Evolutionary conservation across 1,140 invertebrate species (phyloP).

Genomic region (Rhopalosiphum padi): DNA sequence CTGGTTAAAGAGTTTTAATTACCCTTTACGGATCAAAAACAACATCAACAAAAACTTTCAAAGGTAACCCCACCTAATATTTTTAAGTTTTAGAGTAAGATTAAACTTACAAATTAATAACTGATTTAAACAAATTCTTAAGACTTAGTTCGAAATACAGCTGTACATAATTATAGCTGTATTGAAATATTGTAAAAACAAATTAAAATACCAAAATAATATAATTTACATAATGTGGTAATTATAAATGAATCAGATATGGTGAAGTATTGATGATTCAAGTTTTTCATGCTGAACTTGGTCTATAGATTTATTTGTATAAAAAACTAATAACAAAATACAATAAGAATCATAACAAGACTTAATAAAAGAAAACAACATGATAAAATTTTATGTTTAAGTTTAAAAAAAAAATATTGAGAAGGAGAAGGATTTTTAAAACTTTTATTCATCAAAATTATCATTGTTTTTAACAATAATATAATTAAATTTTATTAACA

Average conservation of each 20-base stretch:
- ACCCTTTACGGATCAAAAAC: slow-evolving; percentile 56
- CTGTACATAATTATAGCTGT: background rate
- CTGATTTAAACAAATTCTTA: slow-evolving; percentile 5
- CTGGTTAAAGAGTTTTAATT: slow-evolving; percentile 54
- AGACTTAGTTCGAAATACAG: background rate
- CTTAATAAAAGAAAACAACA: background rate
- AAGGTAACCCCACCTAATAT: slow-evolving; percentile 45
- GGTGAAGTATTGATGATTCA: background rate
- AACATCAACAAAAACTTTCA: slow-evolving; percentile 54
- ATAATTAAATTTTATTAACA: background rate
- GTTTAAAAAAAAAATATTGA: background rate
- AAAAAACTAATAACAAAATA: background rate
- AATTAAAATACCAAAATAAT: background rate
- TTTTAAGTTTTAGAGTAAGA: slow-evolving; percentile 32
- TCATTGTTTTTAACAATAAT: slow-evolving; percentile 2
- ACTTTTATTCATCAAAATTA: slow-evolving; percentile 9
- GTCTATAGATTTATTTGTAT: background rate
- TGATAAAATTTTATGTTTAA: background rate
- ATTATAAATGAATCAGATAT: background rate
- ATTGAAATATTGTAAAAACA: background rate
- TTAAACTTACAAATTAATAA: slow-evolving; percentile 22
- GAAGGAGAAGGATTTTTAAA: background rate
- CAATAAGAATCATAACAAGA: background rate
- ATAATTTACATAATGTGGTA: background rate
- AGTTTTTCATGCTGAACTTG: background rate